Conservation (phyloP, 23 tunicate genomes). For the Styela clava region DNA sequence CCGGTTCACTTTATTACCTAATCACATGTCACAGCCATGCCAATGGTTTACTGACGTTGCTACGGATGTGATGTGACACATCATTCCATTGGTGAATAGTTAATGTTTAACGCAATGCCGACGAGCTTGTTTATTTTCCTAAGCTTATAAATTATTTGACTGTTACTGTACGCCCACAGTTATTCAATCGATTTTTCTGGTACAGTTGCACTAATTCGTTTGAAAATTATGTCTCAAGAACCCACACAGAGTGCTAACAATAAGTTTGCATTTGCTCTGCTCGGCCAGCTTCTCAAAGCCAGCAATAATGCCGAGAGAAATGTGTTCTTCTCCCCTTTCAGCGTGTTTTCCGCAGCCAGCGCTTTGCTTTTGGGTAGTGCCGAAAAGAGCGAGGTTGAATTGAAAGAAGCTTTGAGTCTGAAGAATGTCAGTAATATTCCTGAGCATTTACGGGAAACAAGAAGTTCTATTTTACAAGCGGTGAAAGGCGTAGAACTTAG, state of each 20-base stretch:
- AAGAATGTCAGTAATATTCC: not conserved
- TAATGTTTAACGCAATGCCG: no score
- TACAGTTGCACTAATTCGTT: no score
- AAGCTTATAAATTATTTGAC: no score
- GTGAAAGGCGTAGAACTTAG: conserved; percentile 25
- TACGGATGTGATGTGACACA: no score
- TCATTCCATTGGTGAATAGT: no score
- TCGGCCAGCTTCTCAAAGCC: not conserved
- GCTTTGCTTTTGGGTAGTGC: conserved; percentile 41
- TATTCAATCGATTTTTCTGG: no score
- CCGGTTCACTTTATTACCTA: no score
- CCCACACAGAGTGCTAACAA: not conserved
- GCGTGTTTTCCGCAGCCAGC: conserved; percentile 39
- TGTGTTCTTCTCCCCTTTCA: conserved; percentile 51
- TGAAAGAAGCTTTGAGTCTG: not conserved
- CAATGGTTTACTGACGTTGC: no score
- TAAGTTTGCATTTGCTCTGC: conserved; percentile 19
- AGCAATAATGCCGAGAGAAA: conserved; percentile 10
- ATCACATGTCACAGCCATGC: no score
- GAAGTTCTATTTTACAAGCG: not conserved
- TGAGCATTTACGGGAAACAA: not conserved
- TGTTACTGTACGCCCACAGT: no score
- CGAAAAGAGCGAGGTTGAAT: conserved; percentile 31
- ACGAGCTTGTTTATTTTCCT: no score
- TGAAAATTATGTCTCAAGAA: not conserved